Evolutionary conservation across 2,888 invertebrate genomes (phyloP), one percentile per base, ranked within the genome.

Genomic region (Pediacus dermestoides): DNA sequence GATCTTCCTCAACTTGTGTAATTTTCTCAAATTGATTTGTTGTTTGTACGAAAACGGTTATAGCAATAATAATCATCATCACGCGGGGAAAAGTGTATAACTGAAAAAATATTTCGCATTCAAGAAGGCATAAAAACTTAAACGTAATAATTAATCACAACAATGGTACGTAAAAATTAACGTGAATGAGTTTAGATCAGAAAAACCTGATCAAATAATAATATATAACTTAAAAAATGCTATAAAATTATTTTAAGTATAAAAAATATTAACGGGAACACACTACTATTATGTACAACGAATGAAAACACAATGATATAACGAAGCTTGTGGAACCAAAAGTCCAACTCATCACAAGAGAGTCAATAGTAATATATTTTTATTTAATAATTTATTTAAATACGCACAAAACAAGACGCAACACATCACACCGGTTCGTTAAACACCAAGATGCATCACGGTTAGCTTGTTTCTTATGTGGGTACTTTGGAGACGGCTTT

Each of bases 401-500:
- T 21, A 26, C 37, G 16, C 39, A 34, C 43, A 32, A 23, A 23
- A 23, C 18, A 18, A 11, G 14, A 11, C 31, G 16, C 31, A 31
- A 31, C 18, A 28, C 28, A 28, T 28, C 28, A n/a, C 40, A 23
- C 36, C 25, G 39, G 28, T 16, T 26, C n/a, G 3, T 16, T 16
- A 10, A 10, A n/a, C 6, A n/a, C 8, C 6, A 6, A 26, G 8
- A 3, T 31, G 9, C 16, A 15, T 31, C 28, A 28, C 3, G 9
- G 35, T 21, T 31, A 28, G 23, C 40, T 37, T 16, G 23, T 33
- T 45, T 44, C 75, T 82, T 84, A 83, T 82, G 83, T 82, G 55
- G 82, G 82, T 69, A 83, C 83, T 74, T 85, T 85, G 66, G 81
- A 81, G 66, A 83, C 85, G 48, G 77, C 75, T 75, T 85, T 85